Conservation (phyloP, 1,140 invertebrate genomes). For the Drosophila kikkawai region DNA sequence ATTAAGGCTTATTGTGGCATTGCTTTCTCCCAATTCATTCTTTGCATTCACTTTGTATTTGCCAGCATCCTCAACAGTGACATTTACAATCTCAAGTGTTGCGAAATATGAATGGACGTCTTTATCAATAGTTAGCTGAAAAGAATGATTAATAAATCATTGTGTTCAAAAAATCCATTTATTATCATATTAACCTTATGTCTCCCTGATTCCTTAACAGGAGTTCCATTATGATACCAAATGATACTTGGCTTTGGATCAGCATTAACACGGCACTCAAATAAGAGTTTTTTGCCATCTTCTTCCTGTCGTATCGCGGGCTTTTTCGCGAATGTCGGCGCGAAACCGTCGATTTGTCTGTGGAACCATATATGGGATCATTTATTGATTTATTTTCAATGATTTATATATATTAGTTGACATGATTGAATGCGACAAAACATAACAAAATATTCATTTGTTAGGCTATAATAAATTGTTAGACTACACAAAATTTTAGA, state of each 20-base stretch:
- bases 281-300: constrained; percentile 97
- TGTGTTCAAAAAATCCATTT: background rate
- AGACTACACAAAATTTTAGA: too few species aligned
- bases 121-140: constrained; percentile 93
- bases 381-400: background rate
- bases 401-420: background rate
- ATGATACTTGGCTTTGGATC: constrained; percentile 95
- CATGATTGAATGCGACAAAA: background rate
- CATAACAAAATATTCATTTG: background rate
- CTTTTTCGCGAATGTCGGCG: constrained; percentile 98
- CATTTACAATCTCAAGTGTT: constrained; percentile 95
- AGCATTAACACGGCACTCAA: constrained; percentile 97
- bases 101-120: constrained; percentile 97
- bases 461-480: background rate
- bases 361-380: constrained; percentile 85
- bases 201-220: constrained; percentile 91
- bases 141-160: constrained; percentile 29
- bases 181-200: constrained; percentile 89
- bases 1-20: constrained; percentile 97
- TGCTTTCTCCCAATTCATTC: constrained; percentile 98
- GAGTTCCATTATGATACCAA: constrained; percentile 95
- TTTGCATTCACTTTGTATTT: constrained; percentile 98
- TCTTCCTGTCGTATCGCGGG: constrained; percentile 98
- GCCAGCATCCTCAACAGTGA: constrained; percentile 98
- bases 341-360: constrained; percentile 98